Conservation (phyloP, 2,888 invertebrate genomes). For the Bombylius discolor region DNA sequence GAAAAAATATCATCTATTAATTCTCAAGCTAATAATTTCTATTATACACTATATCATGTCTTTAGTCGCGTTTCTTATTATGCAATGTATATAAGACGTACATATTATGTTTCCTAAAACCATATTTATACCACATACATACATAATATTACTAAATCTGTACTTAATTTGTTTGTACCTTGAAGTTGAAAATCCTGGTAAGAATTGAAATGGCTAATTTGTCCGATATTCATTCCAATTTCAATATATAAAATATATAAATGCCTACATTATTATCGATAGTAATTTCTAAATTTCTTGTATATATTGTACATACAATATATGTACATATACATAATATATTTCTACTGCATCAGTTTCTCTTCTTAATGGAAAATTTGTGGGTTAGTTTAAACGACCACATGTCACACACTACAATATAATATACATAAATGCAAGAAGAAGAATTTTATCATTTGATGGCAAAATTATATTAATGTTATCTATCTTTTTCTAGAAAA, state of each 20-base stretch:
- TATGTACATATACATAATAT: background rate
- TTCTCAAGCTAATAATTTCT: too few relatives aligned
- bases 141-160: background rate
- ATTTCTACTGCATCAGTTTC: background rate
- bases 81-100: background rate
- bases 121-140: slow-evolving; percentile 1
- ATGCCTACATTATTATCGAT: too few relatives aligned
- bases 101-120: background rate
- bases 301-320: background rate
- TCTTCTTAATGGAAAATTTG: background rate
- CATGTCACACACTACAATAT: background rate
- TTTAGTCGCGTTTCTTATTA: too few relatives aligned
- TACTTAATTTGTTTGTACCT: slow-evolving; percentile 7
- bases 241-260: background rate
- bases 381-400: background rate
- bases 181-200: slow-evolving; percentile 2
- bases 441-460: background rate
- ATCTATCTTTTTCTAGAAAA: too few relatives aligned
- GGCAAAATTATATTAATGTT: too few relatives aligned
- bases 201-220: slow-evolving; percentile 14
- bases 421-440: background rate
- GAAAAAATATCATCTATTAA: too few relatives aligned
- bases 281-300: too few relatives aligned
- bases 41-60: too few relatives aligned
- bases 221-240: background rate